Evolutionary conservation across 1,140 invertebrate species (phyloP).

Genomic region (Amphibalanus amphitrite): DNA sequence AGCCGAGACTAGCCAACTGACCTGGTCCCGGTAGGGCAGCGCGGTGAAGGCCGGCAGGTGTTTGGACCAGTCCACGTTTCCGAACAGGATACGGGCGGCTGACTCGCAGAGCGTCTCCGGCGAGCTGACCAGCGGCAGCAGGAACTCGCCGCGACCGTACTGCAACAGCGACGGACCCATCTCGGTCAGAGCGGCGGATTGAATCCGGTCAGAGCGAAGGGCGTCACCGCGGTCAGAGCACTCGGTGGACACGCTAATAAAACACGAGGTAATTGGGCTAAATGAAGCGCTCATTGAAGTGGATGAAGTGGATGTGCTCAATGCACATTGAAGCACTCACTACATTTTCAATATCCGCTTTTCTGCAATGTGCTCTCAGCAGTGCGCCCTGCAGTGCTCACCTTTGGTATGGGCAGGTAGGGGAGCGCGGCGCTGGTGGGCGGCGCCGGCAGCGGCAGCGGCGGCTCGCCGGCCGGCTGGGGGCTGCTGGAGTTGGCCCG

Average conservation of each 20-base stretch:
- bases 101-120: constrained; percentile 58
- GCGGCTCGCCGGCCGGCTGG: constrained; percentile 6
- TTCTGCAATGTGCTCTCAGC: too few relatives aligned
- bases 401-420: too few relatives aligned
- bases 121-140: constrained; percentile 11
- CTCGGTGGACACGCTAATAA: too few relatives aligned
- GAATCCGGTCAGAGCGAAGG: too few relatives aligned
- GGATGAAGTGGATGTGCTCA: too few relatives aligned
- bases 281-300: too few relatives aligned
- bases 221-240: too few relatives aligned
- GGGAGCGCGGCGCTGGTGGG: background rate
- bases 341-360: too few relatives aligned
- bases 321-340: too few relatives aligned
- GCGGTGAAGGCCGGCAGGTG: constrained; percentile 53
- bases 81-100: constrained; percentile 70
- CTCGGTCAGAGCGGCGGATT: too few relatives aligned
- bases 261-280: too few relatives aligned
- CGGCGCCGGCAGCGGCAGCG: constrained; percentile 9
- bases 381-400: too few relatives aligned
- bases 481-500: constrained; percentile 17
- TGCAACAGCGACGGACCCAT: constrained; percentile 18
- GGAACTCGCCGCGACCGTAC: constrained; percentile 19
- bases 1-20: constrained; percentile 16
- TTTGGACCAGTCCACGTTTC: constrained; percentile 77
- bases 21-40: constrained; percentile 57